Conservation (phyloP, 2,888 invertebrate species). For the Euplexia lucipara region DNA sequence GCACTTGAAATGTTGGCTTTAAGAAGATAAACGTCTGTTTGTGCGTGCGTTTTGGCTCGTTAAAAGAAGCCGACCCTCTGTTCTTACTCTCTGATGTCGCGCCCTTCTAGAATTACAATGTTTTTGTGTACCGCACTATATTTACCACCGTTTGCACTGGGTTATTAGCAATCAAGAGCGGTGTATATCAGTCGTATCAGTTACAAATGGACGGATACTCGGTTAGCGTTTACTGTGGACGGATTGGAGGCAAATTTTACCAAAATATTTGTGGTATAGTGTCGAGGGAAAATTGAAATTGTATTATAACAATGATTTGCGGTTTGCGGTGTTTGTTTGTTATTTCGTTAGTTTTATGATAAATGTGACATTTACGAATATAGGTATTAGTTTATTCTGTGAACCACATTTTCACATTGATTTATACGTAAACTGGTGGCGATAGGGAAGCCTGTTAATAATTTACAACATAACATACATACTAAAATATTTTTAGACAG, state of each 20-base stretch:
- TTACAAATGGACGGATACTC: slow-evolving; percentile 58
- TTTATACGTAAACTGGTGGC: not conserved
- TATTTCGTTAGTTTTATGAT: slow-evolving; percentile 2
- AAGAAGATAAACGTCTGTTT: too few species aligned
- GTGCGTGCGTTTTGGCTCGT: not conserved
- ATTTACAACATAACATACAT: not conserved
- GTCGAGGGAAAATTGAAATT: slow-evolving; percentile 17
- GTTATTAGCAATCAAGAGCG: slow-evolving; percentile 56
- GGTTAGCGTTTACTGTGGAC: slow-evolving; percentile 24
- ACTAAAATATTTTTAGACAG: too few species aligned
- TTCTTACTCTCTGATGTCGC: slow-evolving; percentile 17
- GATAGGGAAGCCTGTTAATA: not conserved
- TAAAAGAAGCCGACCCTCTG: slow-evolving; percentile 1
- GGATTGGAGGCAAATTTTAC: slow-evolving; percentile 35
- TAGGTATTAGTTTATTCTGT: not conserved
- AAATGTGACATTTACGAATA: not conserved
- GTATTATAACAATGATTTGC: slow-evolving; percentile 37
- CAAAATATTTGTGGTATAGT: slow-evolving; percentile 27
- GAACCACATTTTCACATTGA: not conserved
- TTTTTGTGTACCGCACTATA: slow-evolving; percentile 52
- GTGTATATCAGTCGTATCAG: slow-evolving; percentile 50
- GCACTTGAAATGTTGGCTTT: too few species aligned
- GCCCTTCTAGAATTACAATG: slow-evolving; percentile 58
- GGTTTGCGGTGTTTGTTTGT: slow-evolving; percentile 17
- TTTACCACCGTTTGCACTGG: slow-evolving; percentile 36